Base-by-base conservation (phyloP, 1,140 invertebrate species). In the Saccostrea glomerata region DNA sequence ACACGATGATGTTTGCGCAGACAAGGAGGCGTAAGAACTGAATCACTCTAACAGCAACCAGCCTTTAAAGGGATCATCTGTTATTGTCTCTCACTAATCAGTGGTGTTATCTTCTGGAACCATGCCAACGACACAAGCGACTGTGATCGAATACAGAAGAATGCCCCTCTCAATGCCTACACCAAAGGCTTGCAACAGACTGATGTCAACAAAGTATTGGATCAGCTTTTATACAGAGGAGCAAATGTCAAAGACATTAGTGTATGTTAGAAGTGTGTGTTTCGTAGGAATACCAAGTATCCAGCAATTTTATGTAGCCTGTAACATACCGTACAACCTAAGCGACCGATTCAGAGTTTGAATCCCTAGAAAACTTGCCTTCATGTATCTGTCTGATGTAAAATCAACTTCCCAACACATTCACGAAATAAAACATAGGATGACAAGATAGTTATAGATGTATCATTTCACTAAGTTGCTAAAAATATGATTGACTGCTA, bases 31-130 rank as follows among this genome's bases (percentile, higher is more conserved):
- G 23, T 25, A n/a, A 54, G 85, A 86, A 86, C 85, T 86, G 85
- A 47, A 47, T 56, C 56, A 77, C 70, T 73, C 66, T 47, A 13
- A 86, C 86, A 88, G 73, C 83, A 66, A 55, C 60, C 87, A 86
- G 86, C 88, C 90, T 86, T 89, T 89, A 89, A 89, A 89, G 88
- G 88, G 66, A 30, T 60, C 88, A 36, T 40, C 56, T 83, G 84
- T 36, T 87, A 60, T 86, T 85, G 82, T 82, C 47, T 87, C 87
- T 88, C 89, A 84, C 54, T 88, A 88, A 88, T 89, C 47, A 84
- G 85, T 54, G 30, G 17, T 58, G 86, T 86, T 82, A 86, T 86
- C 84, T 30, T 63, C 54, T 40, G 60, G 66, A 86, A 55, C 30
- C 2, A 77, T 70, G 63, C 63, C 85, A 86, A 77, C 23, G 25